A percentile compares a stretch with the other conserved stretches of the same genome.
phyloP scores from a whole-genome alignment of 2,888 invertebrate species.

The Trissonchulus sp. region DNA sequence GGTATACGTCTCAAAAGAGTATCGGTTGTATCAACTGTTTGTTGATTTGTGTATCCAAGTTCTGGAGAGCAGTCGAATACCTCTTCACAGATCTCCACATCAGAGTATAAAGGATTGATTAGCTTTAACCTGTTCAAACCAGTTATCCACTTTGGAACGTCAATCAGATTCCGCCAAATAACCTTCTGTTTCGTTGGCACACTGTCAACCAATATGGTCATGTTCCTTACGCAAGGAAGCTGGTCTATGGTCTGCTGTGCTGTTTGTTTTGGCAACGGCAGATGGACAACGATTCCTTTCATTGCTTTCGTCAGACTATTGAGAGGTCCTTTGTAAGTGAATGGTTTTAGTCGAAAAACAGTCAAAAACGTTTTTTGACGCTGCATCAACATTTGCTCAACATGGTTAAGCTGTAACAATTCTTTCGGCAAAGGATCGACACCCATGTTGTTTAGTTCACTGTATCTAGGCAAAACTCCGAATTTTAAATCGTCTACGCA shows the following conservation, averaged over 20 bases:
- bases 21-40: too few species aligned
- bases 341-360: not conserved
- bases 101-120: not conserved
- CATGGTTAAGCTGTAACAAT: not conserved
- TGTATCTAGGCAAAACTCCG: not conserved
- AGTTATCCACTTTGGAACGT: not conserved
- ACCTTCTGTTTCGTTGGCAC: not conserved
- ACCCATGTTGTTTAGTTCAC: not conserved
- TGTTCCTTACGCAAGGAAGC: not conserved
- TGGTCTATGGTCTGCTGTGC: not conserved
- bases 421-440: not conserved
- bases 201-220: constrained; percentile 12
- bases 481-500: not conserved
- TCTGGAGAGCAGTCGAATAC: too few species aligned
- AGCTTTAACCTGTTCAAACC: not conserved
- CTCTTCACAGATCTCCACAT: too few species aligned
- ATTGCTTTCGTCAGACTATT: not conserved
- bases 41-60: too few species aligned
- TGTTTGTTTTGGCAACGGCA: not conserved
- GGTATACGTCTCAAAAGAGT: not conserved
- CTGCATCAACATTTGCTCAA: not conserved
- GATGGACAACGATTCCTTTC: not conserved
- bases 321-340: not conserved
- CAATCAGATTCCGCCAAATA: not conserved
- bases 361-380: not conserved